Conservation (phyloP, 1,140 invertebrate species). For the Pogonomyrmex californicus region DNA sequence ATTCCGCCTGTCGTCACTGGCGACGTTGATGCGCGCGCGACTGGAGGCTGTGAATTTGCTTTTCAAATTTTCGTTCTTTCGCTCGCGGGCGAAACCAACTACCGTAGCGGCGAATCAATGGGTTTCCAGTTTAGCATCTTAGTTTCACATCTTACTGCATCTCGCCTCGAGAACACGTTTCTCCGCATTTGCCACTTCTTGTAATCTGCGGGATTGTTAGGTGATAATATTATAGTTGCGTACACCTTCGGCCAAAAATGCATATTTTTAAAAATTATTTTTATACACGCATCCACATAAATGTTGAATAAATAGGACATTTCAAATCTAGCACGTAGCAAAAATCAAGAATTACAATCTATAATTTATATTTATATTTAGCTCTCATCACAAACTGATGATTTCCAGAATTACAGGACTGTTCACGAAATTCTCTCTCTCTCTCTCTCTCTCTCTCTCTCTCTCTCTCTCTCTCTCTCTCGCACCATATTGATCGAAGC, state of each 20-base stretch:
- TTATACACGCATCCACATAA: background rate
- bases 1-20: slow-evolving; percentile 62
- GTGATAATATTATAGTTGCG: slow-evolving; percentile 9
- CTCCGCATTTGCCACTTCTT: background rate
- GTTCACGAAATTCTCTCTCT: background rate
- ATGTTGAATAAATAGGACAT: background rate
- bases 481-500: background rate
- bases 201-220: background rate
- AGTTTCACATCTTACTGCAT: slow-evolving; percentile 7
- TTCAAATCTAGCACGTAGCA: background rate
- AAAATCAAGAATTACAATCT: background rate
- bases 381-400: background rate
- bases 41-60: slow-evolving; percentile 66
- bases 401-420: background rate
- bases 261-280: background rate
- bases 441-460: background rate
- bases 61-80: slow-evolving; percentile 59
- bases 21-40: slow-evolving; percentile 36
- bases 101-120: slow-evolving; percentile 49
- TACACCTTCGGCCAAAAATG: background rate
- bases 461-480: background rate
- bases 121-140: slow-evolving; percentile 53
- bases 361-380: background rate
- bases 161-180: slow-evolving; percentile 6
- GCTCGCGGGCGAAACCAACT: slow-evolving; percentile 29